Percentiles rank a stretch among this genome's conserved stretches.
Conservation (phyloP, 2,888 invertebrate genomes). For the Acronicta aceris region DNA sequence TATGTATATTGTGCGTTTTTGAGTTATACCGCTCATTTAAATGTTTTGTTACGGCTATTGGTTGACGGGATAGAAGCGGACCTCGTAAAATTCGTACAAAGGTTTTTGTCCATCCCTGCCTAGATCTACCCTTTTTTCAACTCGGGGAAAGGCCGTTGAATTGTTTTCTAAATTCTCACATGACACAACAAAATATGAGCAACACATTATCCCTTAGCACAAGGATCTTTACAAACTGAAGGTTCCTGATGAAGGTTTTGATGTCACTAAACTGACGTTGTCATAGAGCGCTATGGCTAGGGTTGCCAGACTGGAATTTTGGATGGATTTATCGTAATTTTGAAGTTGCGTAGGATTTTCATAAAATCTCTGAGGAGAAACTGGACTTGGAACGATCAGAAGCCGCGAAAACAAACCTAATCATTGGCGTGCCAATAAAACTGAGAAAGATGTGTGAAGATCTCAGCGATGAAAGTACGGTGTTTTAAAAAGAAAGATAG, state of each 20-base stretch:
- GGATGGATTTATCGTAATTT: not conserved
- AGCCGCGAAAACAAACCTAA: not conserved
- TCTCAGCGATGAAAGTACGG: too few species aligned
- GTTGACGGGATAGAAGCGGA: too few species aligned
- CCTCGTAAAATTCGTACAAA: too few species aligned
- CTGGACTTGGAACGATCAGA: not conserved
- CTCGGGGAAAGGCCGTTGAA: not conserved
- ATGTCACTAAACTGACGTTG: conserved; percentile 3
- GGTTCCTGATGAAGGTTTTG: not conserved
- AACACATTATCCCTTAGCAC: not conserved
- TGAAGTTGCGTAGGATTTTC: not conserved
- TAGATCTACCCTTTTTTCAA: too few species aligned
- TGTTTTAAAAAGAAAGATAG: too few species aligned
- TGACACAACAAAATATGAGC: not conserved
- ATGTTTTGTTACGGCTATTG: too few species aligned
- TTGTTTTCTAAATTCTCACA: not conserved
- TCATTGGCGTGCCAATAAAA: too few species aligned
- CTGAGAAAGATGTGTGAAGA: too few species aligned
- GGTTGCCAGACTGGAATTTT: not conserved
- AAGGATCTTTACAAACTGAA: conserved; percentile 12
- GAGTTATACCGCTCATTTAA: too few species aligned
- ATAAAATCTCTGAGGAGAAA: too few species aligned
- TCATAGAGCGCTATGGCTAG: conserved; percentile 12
- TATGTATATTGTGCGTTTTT: too few species aligned
- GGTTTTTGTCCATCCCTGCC: too few species aligned